Evolutionary conservation across 2,113 vertebrate species (phyloP).

Genomic region (Mohoua ochrocephala): DNA sequence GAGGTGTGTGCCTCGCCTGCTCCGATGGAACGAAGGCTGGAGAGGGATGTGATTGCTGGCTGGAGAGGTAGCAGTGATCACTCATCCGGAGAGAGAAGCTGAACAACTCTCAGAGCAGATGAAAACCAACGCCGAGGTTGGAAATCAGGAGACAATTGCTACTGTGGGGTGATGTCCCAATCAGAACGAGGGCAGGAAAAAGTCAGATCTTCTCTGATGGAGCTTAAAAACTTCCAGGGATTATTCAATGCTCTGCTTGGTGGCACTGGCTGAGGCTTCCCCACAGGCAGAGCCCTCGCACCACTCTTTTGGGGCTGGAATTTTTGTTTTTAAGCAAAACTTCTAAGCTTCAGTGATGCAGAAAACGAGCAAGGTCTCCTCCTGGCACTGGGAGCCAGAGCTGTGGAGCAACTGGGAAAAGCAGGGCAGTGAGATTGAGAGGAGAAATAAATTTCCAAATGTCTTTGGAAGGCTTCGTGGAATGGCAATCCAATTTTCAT

Average conservation of each 20-base stretch:
- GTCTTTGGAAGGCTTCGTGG: neutral
- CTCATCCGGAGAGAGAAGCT: neutral
- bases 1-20: rapidly evolving
- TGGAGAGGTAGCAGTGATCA: neutral
- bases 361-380: neutral
- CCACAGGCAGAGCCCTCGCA: neutral
- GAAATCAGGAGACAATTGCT: neutral
- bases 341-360: neutral
- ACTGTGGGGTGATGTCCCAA: neutral
- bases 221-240: neutral
- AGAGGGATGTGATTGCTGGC: neutral
- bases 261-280: neutral
- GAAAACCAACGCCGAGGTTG: neutral
- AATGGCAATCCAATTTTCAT: neutral
- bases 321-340: neutral
- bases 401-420: neutral
- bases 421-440: neutral
- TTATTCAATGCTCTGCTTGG: neutral
- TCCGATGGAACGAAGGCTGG: rapidly evolving
- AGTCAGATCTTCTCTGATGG: neutral
- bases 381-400: neutral
- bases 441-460: neutral
- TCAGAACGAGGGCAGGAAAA: neutral
- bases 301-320: neutral
- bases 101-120: neutral